These are phyloP conservation scores for Galerucella calmariensis DNA, from an alignment of 2,888 invertebrate genomes.

Conservation along the genomic window DNA sequence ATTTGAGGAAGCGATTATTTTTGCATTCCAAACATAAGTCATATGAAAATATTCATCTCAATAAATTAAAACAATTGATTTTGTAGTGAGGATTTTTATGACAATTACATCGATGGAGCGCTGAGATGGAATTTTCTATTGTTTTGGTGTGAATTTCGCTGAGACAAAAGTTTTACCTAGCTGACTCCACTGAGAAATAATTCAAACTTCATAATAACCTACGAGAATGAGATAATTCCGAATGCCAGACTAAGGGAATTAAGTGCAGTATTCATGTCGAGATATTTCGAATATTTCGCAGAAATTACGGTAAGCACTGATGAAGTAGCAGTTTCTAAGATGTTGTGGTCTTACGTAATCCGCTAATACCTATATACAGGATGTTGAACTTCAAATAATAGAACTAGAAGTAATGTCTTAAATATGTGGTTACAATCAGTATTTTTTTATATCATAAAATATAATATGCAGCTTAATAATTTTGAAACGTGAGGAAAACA, in stretches of 20 bases:
- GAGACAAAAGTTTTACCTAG: neutral
- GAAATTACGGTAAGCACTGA: neutral
- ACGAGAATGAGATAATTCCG: neutral
- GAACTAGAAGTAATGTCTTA: neutral
- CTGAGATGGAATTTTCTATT: neutral
- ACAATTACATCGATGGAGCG: neutral
- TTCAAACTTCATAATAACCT: neutral
- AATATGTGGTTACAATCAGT: no score
- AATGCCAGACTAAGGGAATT: neutral
- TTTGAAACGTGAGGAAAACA: no score
- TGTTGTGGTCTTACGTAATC: neutral
- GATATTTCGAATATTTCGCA: conserved; percentile 1
- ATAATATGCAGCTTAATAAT: no score
- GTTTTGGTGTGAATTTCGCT: conserved; percentile 4
- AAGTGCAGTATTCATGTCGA: neutral
- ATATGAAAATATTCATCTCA: no score
- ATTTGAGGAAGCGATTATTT: no score
- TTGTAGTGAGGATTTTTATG: neutral
- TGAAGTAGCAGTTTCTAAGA: neutral
- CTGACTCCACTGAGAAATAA: neutral
- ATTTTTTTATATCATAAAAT: no score
- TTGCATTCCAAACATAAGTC: no score
- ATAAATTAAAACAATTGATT: neutral
- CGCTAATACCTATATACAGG: neutral
- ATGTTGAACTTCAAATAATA: neutral